Base-by-base conservation (phyloP, 1,140 invertebrate genomes). In the Sycobia sp. region DNA sequence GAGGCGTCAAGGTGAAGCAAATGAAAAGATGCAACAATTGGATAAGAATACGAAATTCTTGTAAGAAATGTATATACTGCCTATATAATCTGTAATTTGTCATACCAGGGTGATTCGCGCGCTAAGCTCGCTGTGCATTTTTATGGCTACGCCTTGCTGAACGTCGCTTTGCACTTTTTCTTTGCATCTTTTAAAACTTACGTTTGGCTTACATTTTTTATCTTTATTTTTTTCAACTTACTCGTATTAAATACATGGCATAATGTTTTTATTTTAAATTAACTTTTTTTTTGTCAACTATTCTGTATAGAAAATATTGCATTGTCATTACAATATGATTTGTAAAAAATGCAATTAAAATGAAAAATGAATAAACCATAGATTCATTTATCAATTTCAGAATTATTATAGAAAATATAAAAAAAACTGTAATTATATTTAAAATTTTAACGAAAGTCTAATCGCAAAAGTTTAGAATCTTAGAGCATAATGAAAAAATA, bases 11-110 rank as follows among this genome's bases (percentile, higher is more conserved):
- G n/a, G n/a, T n/a, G n/a, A n/a, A n/a, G n/a, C n/a, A 27, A 36
- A 25, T 3, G 7, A 23, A 61, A 39, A 25, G n/a, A 50, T 41
- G 11, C 22, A 29, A 54, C 29, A 56, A 51, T 7, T 8, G 27
- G 34, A 34, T 39, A 43, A 51, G 44, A 57, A 50, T 4, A 53
- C 51, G 44, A 36, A 46, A 47, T 51, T 39, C 23, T 18, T 66
- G 49, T 60, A 60, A 63, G 34, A 50, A 68, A 69, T 61, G 65
- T 67, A 67, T 62, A 62, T 67, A 67, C 65, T 67, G 65, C 65
- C 55, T 62, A 62, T 59, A 16, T 58, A 62, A 62, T 57, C 58
- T 62, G 34, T 57, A 66, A 66, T 62, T 66, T 61, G 53, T 62
- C 58, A 57, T 57, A 62, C 47, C 58, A 62, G 46, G 18, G 58